Conservation (phyloP, 2,113 vertebrate genomes). For the Anseranas semipalmata region DNA sequence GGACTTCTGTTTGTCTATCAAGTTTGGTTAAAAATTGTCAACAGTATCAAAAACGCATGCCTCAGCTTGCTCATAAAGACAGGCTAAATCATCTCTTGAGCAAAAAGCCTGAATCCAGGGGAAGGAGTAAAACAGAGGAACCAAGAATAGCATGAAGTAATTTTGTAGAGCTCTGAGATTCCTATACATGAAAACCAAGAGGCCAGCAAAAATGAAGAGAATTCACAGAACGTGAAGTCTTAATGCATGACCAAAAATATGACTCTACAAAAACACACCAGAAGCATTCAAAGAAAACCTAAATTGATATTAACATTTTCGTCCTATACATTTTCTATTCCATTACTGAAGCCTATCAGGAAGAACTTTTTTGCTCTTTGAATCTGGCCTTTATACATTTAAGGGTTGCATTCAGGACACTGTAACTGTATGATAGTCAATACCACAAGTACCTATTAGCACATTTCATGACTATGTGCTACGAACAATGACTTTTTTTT, state of each 20-base stretch:
- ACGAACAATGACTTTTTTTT: background rate
- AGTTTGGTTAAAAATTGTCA: background rate
- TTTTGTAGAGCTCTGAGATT: background rate
- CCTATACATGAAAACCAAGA: fast-evolving
- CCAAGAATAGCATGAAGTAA: background rate
- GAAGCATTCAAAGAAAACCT: background rate
- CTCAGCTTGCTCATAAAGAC: background rate
- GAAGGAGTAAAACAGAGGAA: background rate
- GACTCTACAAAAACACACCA: background rate
- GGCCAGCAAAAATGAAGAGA: background rate
- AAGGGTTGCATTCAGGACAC: background rate
- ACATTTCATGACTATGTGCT: background rate
- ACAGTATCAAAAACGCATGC: background rate
- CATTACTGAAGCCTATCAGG: background rate
- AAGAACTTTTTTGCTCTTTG: background rate
- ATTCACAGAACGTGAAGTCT: background rate
- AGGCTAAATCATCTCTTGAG: background rate
- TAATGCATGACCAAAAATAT: background rate
- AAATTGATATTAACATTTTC: background rate
- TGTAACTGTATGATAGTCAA: background rate
- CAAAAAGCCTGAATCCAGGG: background rate
- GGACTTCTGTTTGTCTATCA: background rate
- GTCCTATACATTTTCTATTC: background rate
- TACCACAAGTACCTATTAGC: background rate
- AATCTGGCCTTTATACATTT: background rate